Conservation (phyloP, 2,113 vertebrate species). For the Vanacampus margaritifer region DNA sequence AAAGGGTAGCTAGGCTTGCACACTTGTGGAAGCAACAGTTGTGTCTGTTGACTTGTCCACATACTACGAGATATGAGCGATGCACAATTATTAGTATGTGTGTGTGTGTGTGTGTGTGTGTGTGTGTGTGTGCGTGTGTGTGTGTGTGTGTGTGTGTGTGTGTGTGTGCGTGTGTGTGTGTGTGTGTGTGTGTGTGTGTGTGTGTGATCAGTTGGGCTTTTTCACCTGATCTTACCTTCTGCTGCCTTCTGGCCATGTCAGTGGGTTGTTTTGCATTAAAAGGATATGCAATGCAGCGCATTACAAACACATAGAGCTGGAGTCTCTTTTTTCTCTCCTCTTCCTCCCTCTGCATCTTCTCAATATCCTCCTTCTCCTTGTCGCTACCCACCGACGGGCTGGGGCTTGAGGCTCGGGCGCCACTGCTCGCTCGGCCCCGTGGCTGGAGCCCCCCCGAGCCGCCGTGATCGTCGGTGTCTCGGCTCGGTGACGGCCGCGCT, state of each 20-base stretch:
- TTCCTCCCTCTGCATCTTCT: constrained; percentile 91
- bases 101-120: too few relatives aligned
- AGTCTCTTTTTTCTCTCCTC: constrained; percentile 92
- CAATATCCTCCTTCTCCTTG: constrained; percentile 93
- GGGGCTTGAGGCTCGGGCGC: constrained; percentile 77
- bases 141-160: too few relatives aligned
- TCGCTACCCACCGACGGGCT: constrained; percentile 87
- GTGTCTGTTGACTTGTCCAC: constrained; percentile 9
- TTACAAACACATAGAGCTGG: constrained; percentile 96
- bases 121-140: too few relatives aligned
- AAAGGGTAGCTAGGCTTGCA: background rate
- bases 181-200: too few relatives aligned
- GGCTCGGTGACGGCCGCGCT: constrained; percentile 78
- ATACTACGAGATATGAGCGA: background rate
- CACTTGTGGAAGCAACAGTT: constrained; percentile 55
- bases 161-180: too few relatives aligned
- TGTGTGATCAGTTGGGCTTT: background rate
- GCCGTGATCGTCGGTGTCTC: constrained; percentile 57
- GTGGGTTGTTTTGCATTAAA: constrained; percentile 98
- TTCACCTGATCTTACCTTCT: constrained; percentile 82
- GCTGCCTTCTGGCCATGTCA: constrained; percentile 95
- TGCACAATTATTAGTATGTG: background rate
- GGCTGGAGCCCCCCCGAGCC: constrained; percentile 71
- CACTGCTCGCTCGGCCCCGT: constrained; percentile 63
- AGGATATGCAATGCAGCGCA: constrained; percentile 97